phyloP scores from a whole-genome alignment of 2,888 invertebrate genomes.

The Strigamia crassipes region DNA sequence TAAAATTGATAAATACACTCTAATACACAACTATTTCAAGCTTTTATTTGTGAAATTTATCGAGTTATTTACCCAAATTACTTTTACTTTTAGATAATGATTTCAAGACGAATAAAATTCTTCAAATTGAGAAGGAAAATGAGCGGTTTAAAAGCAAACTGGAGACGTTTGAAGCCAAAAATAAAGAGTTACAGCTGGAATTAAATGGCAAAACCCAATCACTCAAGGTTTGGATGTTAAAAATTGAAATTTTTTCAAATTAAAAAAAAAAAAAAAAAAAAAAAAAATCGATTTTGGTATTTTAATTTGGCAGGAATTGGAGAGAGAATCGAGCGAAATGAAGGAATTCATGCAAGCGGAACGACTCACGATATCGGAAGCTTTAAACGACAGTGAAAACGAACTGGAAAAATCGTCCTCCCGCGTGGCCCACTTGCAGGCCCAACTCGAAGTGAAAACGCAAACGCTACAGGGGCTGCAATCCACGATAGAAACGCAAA shows the following conservation, averaged over 20 bases:
- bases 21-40: too few species aligned
- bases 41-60: too few species aligned
- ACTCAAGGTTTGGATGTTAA: too few species aligned
- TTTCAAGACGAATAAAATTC: conserved; percentile 49
- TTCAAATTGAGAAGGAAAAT: conserved; percentile 69
- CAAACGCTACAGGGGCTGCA: conserved; percentile 4
- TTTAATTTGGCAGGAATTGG: conserved; percentile 69
- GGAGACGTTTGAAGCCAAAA: not conserved
- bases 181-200: not conserved
- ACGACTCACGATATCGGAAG: conserved; percentile 77
- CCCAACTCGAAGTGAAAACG: conserved; percentile 38
- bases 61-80: too few species aligned
- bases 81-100: not conserved
- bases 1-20: too few species aligned
- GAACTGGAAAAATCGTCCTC: conserved; percentile 61
- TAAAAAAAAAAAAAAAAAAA: not conserved
- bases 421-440: conserved; percentile 15
- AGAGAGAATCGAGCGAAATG: conserved; percentile 79
- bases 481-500: not conserved
- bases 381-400: conserved; percentile 75
- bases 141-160: not conserved
- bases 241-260: too few species aligned
- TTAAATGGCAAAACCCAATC: not conserved
- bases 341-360: conserved; percentile 87
- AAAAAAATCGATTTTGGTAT: not conserved